Conservation (phyloP, 2,797 vertebrate genomes). For the Darevskia mixta region DNA sequence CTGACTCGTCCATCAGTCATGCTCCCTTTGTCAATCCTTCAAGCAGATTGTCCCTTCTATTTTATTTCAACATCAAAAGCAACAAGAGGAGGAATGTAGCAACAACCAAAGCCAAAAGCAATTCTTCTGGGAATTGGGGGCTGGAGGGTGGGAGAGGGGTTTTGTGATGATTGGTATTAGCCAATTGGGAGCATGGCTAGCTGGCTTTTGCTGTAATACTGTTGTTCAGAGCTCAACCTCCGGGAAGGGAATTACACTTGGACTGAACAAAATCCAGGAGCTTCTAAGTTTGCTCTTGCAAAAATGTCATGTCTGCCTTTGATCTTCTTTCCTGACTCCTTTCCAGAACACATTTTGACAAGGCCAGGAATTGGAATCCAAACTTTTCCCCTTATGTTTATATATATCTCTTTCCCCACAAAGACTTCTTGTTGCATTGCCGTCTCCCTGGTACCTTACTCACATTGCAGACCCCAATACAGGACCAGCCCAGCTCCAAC, state of each 20-base stretch:
- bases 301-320: background rate
- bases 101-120: no score
- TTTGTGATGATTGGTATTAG: background rate
- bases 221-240: background rate
- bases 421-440: background rate
- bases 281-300: background rate
- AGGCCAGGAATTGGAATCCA: background rate
- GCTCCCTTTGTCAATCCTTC: no score
- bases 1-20: no score
- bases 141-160: no score
- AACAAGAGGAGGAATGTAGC: no score
- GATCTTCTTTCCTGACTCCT: background rate
- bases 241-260: background rate
- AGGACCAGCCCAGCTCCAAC: no score
- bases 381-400: constrained; percentile 43
- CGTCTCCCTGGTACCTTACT: background rate
- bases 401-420: no score
- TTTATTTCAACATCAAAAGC: no score
- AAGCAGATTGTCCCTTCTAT: no score
- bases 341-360: no score
- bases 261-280: background rate
- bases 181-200: background rate
- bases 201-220: no score
- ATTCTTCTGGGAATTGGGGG: background rate
- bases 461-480: no score